Evolutionary conservation across 2,113 vertebrate genomes (phyloP).

Genomic region (Clarias gariepinus): DNA sequence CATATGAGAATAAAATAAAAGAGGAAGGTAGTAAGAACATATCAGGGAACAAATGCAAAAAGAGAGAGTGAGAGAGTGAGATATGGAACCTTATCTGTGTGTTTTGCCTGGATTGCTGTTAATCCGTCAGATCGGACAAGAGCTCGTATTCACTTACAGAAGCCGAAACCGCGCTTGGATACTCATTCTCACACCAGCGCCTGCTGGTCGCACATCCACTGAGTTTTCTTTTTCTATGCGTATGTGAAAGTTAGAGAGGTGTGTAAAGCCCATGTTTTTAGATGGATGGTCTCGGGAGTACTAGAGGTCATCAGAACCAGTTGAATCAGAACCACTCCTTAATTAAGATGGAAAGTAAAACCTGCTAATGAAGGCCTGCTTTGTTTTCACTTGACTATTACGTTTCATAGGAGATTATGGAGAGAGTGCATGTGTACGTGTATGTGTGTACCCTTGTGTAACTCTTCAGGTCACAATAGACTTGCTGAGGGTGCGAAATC

Average conservation of each 20-base stretch:
- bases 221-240: not conserved
- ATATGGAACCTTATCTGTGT: constrained; percentile 67
- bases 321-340: constrained; percentile 72
- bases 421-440: constrained; percentile 19
- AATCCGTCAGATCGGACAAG: constrained; percentile 70
- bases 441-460: constrained; percentile 17
- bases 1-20: not conserved
- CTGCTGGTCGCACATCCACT: constrained; percentile 53
- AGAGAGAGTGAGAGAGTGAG: constrained; percentile 53
- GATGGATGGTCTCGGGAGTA: constrained; percentile 22
- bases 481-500: constrained; percentile 58
- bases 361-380: constrained; percentile 44
- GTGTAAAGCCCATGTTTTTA: constrained; percentile 17
- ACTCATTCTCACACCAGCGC: constrained; percentile 68
- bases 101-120: constrained; percentile 69
- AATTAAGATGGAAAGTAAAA: constrained; percentile 74
- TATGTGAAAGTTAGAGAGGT: constrained; percentile 50
- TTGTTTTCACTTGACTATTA: constrained; percentile 41
- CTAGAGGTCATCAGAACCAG: constrained; percentile 57
- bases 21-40: constrained; percentile 37
- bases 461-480: constrained; percentile 34
- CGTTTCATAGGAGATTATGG: not conserved
- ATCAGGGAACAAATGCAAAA: not conserved
- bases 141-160: constrained; percentile 73
- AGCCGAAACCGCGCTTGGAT: constrained; percentile 71